These are phyloP conservation scores for Daubentonia madagascariensis DNA, from an alignment of 2,113 vertebrate genomes.

Conservation along the genomic window DNA sequence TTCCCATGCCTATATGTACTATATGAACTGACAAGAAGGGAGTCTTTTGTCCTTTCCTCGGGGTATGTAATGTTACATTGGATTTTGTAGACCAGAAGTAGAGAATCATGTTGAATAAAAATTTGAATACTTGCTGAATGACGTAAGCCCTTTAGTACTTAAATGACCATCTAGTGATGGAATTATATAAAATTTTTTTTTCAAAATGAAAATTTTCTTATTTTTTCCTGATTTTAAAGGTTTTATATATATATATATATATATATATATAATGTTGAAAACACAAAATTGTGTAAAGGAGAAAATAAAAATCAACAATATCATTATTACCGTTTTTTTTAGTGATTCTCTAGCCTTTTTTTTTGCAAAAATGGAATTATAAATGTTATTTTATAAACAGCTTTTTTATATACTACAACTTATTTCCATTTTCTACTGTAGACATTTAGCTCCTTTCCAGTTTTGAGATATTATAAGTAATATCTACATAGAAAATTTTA, in stretches of 20 bases:
- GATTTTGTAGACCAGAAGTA: neutral
- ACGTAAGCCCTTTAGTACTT: neutral
- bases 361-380: neutral
- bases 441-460: neutral
- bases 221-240: slow-evolving; percentile 15
- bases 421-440: neutral
- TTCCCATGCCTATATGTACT: neutral
- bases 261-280: neutral
- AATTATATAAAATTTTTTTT: neutral
- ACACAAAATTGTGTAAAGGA: neutral
- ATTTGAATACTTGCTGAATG: neutral
- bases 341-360: neutral
- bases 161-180: neutral
- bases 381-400: neutral
- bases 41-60: slow-evolving; percentile 5
- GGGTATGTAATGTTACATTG: neutral
- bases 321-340: neutral
- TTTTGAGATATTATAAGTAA: neutral
- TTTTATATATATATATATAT: too few species aligned
- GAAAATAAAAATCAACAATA: slow-evolving; percentile 46
- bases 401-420: neutral
- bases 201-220: neutral
- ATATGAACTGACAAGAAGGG: neutral
- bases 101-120: neutral
- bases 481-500: neutral